Evolutionary conservation across 2,797 vertebrate species (phyloP).

Genomic region (Alfaro cultratus): DNA sequence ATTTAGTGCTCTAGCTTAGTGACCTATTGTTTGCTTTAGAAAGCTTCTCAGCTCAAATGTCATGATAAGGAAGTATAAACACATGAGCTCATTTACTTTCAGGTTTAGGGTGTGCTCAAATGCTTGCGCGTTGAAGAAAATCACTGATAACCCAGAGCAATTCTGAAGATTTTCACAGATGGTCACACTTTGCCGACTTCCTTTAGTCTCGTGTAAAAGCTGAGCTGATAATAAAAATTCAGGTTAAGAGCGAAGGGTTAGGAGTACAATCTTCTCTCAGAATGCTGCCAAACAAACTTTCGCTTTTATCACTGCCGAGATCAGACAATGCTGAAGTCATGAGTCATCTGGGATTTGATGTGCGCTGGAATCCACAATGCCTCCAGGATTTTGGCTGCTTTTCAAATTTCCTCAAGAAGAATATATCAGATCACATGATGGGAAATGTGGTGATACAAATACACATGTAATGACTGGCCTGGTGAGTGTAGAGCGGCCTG

Average conservation of each 20-base stretch:
- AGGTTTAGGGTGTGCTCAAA: constrained; percentile 18
- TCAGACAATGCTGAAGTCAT: constrained; percentile 12
- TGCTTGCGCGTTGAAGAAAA: neutral
- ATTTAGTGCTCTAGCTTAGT: constrained; percentile 22
- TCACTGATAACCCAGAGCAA: constrained; percentile 20
- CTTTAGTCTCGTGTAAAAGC: neutral
- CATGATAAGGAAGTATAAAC: constrained; percentile 23
- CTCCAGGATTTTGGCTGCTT: constrained; percentile 30
- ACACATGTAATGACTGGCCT: constrained; percentile 24
- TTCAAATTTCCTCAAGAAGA: constrained; percentile 17
- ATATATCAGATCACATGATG: constrained; percentile 24
- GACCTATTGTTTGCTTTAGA: constrained; percentile 27
- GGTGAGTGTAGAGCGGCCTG: constrained; percentile 36
- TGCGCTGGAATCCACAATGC: constrained; percentile 12
- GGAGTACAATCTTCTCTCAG: neutral
- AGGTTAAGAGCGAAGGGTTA: neutral
- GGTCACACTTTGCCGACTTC: constrained; percentile 6
- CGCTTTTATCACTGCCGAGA: constrained; percentile 22
- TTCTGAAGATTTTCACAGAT: constrained; percentile 11
- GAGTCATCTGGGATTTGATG: constrained; percentile 48
- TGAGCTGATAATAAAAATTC: neutral
- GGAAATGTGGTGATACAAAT: constrained; percentile 36
- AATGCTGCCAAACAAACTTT: constrained; percentile 8
- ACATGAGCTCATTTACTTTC: constrained; percentile 17
- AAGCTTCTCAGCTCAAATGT: constrained; percentile 36